A percentile compares a stretch with the other conserved stretches of the same genome.
Evolutionary conservation across 2,113 vertebrate species (phyloP).

Genomic region (Anhinga anhinga): DNA sequence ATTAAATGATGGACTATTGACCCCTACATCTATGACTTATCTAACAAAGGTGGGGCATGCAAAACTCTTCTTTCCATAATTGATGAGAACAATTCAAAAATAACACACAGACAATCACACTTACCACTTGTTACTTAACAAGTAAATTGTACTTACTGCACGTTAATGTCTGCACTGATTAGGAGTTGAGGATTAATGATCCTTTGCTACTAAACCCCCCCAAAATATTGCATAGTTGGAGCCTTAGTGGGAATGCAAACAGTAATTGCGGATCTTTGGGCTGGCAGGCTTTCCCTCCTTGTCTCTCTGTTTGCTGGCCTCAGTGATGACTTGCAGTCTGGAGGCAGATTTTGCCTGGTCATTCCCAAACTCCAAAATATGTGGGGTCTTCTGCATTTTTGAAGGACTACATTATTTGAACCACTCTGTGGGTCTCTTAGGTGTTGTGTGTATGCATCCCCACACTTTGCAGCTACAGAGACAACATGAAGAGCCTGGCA

Average conservation of each 20-base stretch:
- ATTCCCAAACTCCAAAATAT: background rate
- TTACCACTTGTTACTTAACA: background rate
- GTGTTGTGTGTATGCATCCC: background rate
- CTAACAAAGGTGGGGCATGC: background rate
- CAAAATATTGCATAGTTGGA: background rate
- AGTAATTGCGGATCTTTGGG: background rate
- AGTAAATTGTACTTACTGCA: background rate
- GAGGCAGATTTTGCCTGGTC: background rate
- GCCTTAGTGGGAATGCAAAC: background rate
- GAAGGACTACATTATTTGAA: background rate
- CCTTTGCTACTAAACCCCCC: background rate
- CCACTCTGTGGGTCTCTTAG: background rate
- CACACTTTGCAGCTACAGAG: background rate
- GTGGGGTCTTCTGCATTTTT: background rate
- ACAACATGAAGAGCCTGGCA: background rate
- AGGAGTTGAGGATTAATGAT: background rate
- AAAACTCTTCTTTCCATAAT: background rate
- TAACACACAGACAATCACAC: background rate
- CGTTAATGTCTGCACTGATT: background rate
- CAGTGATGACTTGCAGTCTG: background rate
- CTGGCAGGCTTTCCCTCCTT: background rate
- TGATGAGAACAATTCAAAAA: background rate
- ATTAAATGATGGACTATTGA: background rate
- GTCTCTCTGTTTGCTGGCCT: background rate
- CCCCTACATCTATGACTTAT: background rate